Conservation (phyloP, 2,797 vertebrate genomes). For the Halcyon leucocephala region DNA sequence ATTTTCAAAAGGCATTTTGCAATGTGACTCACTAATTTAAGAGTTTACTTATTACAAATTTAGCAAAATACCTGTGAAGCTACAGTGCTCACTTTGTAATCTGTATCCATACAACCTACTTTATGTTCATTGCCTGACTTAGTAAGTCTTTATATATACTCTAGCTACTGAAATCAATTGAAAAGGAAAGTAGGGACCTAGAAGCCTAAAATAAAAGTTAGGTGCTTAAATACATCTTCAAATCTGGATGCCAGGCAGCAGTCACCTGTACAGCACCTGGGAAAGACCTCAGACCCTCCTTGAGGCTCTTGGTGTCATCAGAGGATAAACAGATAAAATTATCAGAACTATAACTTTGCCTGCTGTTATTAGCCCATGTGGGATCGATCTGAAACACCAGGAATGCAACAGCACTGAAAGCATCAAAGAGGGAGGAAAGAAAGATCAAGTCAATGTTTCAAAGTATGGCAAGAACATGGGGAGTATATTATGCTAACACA, state of each 20-base stretch:
- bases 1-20: not conserved
- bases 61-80: not conserved
- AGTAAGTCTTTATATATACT: not conserved
- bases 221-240: not conserved
- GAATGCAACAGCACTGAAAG: not conserved
- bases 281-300: not conserved
- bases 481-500: conserved; percentile 9
- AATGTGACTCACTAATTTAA: not conserved
- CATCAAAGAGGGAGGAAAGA: not conserved
- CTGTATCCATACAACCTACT: not conserved
- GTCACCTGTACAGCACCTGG: not conserved
- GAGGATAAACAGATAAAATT: not conserved
- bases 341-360: not conserved
- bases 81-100: not conserved
- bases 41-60: not conserved
- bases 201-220: not conserved
- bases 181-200: not conserved
- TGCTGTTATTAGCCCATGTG: not conserved
- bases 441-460: not conserved
- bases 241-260: not conserved
- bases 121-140: not conserved
- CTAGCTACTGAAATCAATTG: not conserved
- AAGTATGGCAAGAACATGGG: not conserved
- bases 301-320: not conserved
- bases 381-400: not conserved